Evolutionary conservation across 2,797 vertebrate species (phyloP), one percentile per base, ranked within the genome.

Genomic region (Crocodylus rhombifer): DNA sequence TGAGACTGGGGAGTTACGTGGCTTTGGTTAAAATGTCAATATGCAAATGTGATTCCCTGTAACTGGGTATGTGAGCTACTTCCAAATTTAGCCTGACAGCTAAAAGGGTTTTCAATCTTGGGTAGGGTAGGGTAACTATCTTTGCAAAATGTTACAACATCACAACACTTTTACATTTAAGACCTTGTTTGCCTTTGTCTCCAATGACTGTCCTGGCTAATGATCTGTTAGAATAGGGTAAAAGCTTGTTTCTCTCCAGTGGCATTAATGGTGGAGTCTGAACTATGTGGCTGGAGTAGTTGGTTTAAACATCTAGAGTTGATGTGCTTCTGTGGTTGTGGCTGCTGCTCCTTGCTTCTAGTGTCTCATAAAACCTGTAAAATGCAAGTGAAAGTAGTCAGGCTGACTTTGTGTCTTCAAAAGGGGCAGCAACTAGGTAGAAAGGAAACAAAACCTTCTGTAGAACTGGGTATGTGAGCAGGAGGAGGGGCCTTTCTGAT

Each of bases 111-210:
- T 71, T 33, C 6, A 42, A 30, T 23, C 33, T 36, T 77, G 16
- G 42, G 73, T 21, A 86, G 67, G 63, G 33, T 9, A 5, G 63
- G 33, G 14, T 63, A 63, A 14, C 51, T 77, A 16, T 74, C 16
- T 5, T 5, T 7, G 25, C 60, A 75, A 57, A 0, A 0, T 63
- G 58, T 74, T 88, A 82, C 86, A 91, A 87, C 67, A 69, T 90
- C 78, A 17, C 85, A 75, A 20, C 3, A 14, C 42, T 81, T 87
- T 74, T 87, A 73, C 87, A 67, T 95, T 95, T 82, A 91, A 36
- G 87, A 42, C 80, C 92, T 73, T 69, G 11, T 57, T 69, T 89
- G 79, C 64, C 55, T 89, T 89, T 84, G 71, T 73, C 88, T 74
- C 82, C 77, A 95, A 65, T 62, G 3, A 30, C 75, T 63, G 7